Base-by-base conservation (phyloP, 2,797 vertebrate species). In the Petrocephalus sullivani region DNA sequence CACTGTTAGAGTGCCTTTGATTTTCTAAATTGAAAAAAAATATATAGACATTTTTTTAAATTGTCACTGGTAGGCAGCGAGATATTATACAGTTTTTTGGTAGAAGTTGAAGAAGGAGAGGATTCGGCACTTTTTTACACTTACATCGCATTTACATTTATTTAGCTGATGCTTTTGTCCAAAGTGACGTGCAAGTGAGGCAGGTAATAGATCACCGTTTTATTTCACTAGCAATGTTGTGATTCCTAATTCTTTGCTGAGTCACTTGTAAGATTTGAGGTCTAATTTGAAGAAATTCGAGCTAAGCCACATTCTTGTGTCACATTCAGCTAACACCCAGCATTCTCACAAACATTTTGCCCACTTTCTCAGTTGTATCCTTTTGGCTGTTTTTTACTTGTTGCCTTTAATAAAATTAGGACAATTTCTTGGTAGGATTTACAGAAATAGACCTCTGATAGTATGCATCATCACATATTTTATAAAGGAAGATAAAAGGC, bases 301-400 rank as follows among this genome's bases (percentile, higher is more conserved):
- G n/a, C 49, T 83, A 54, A 84, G 21, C 51, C 21, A 28, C 49
- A 23, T 23, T 54, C 46, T 54, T 21, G 4, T 81, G 75, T 23
- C 49, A 28, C 28, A 23, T 84, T 54, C n/a, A 23, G n/a, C 51
- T 53, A 54, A 54, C 51, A 75, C 16, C 9, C 16, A 49, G 16
- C 71, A 83, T 83, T 83, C 81, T 83, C 81, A 78, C n/a, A 84
- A 84, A 84, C 51, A 16, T 51, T 84, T 84, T 16, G 10, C 49
- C n/a, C 51, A 84, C 10, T 54, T 28, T 84, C 4, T 53, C 51
- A 54, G 81, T 7, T 54, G 81, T 23, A 23, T 23, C 75, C 41
- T 21, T 49, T 84, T 49, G 12, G 10, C 10, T 21, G 28, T 53
- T 84, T 84, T 54, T 53, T 21, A 84, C 21, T 84, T 53, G 9